Evolutionary conservation across 2,797 vertebrate genomes (phyloP).

Genomic region (Euthynnus affinis): DNA sequence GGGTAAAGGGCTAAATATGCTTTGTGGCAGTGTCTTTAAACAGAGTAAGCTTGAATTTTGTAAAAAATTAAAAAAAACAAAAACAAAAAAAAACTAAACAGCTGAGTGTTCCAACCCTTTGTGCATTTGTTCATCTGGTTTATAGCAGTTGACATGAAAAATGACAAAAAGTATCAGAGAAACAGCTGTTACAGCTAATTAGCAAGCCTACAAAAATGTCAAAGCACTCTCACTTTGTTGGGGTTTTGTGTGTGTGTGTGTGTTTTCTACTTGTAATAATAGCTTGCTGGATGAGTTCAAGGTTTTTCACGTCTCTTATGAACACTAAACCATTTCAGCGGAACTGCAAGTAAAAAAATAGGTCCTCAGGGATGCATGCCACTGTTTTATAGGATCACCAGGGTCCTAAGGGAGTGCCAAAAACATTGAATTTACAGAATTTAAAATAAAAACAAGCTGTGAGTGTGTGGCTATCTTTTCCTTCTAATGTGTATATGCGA

Average conservation of each 20-base stretch:
- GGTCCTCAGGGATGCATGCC: neutral
- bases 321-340: neutral
- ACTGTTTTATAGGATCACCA: neutral
- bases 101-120: neutral
- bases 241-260: no score
- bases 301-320: neutral
- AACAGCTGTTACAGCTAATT: constrained; percentile 26
- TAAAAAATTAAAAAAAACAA: no score
- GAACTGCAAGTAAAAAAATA: neutral
- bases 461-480: no score
- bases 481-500: no score
- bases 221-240: neutral
- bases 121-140: constrained; percentile 4
- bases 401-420: neutral
- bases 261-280: constrained; percentile 6
- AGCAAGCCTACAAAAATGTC: constrained; percentile 21
- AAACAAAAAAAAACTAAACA: no score
- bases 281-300: constrained; percentile 1
- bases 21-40: neutral
- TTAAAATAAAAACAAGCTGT: neutral
- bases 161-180: neutral
- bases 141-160: constrained; percentile 20
- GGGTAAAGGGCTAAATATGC: neutral
- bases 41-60: constrained; percentile 8
- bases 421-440: neutral